Evolutionary conservation across 1,140 invertebrate genomes (phyloP).

Genomic region (Lepidurus arcticus): DNA sequence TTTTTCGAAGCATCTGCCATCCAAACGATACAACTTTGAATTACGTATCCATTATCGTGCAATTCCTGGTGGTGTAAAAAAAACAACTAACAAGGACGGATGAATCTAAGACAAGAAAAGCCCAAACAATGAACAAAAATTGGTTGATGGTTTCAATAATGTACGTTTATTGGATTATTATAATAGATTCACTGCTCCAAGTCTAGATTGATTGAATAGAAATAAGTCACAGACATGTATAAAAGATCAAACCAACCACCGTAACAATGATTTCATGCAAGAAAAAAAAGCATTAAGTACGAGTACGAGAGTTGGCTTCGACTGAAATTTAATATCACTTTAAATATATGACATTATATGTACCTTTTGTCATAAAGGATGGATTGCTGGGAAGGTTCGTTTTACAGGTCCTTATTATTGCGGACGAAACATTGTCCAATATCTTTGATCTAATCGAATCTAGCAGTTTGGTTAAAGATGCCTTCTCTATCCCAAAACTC

Average conservation of each 20-base stretch:
- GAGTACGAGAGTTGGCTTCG: background rate
- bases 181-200: background rate
- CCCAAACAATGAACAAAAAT: background rate
- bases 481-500: constrained; percentile 6
- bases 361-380: background rate
- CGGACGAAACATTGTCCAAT: background rate
- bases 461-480: background rate
- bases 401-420: background rate
- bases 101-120: background rate
- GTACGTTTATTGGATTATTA: background rate
- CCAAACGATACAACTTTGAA: background rate
- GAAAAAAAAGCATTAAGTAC: background rate
- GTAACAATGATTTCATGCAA: background rate
- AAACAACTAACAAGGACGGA: background rate
- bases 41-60: background rate
- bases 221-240: constrained; percentile 2
- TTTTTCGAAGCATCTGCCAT: background rate
- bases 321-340: background rate
- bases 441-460: background rate
- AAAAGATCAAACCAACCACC: background rate
- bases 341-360: constrained; percentile 7
- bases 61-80: background rate
- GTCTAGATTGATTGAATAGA: background rate
- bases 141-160: background rate
- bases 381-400: constrained; percentile 11